Evolutionary conservation across 2,888 invertebrate species (phyloP).

Genomic region (Eutolmus rufibarbis): DNA sequence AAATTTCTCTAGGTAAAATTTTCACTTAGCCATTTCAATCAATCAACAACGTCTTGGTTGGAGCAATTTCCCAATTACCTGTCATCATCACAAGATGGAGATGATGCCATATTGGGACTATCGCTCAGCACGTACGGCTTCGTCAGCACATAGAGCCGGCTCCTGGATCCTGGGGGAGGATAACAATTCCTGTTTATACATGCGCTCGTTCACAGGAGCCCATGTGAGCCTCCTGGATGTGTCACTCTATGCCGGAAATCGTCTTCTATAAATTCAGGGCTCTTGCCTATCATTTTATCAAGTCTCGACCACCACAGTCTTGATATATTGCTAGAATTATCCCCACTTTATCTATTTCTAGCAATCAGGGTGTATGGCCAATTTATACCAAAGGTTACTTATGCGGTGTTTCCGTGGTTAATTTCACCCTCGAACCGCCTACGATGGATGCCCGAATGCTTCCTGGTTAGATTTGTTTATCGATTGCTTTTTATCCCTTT

Average conservation of each 20-base stretch:
- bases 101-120: conserved; percentile 28
- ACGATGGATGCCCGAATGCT: not conserved
- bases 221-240: not conserved
- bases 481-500: not conserved
- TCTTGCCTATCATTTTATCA: conserved; percentile 28
- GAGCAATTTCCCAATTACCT: conserved; percentile 46
- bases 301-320: conserved; percentile 9
- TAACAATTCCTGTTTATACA: conserved; percentile 10
- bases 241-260: not conserved
- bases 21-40: conserved; percentile 37
- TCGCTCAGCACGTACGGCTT: conserved; percentile 1
- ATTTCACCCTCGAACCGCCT: not conserved
- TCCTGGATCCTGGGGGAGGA: not conserved
- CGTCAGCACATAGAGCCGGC: not conserved
- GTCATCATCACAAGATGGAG: conserved; percentile 37
- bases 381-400: conserved; percentile 7
- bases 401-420: conserved; percentile 19
- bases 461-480: not conserved
- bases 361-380: conserved; percentile 5
- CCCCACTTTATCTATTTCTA: conserved; percentile 18
- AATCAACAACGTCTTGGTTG: conserved; percentile 43
- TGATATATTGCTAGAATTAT: conserved; percentile 32
- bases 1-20: conserved; percentile 19
- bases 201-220: not conserved
- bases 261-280: conserved; percentile 14